Evolutionary conservation across 2,888 invertebrate species (phyloP).

Genomic region (Eristalinus aeneus): DNA sequence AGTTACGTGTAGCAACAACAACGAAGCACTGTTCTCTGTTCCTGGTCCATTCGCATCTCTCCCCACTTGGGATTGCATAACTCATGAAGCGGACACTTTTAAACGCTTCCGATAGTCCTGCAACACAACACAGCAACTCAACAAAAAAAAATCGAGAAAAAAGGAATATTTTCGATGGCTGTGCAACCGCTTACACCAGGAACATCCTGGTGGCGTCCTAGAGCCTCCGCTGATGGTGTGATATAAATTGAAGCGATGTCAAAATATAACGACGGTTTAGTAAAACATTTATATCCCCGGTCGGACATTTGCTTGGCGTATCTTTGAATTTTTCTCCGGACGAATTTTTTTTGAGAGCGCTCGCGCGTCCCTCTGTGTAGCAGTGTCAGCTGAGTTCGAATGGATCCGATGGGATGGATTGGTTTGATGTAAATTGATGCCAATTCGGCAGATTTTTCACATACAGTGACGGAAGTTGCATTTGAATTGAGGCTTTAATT

Average conservation of each 20-base stretch:
- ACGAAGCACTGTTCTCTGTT: background rate
- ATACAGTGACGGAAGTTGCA: background rate
- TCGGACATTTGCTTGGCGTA: constrained; percentile 36
- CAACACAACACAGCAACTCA: background rate
- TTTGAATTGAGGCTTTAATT: background rate
- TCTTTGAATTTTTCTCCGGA: background rate
- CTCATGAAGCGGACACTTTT: constrained; percentile 63
- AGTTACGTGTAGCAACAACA: constrained; percentile 23
- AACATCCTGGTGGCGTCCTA: constrained; percentile 21
- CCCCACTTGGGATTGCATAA: constrained; percentile 64
- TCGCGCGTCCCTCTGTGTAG: background rate
- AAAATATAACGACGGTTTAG: constrained; percentile 71
- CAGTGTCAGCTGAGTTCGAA: background rate
- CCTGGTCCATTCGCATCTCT: background rate
- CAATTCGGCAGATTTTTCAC: constrained; percentile 12
- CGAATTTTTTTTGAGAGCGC: background rate
- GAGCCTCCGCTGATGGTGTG: constrained; percentile 42
- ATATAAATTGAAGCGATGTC: constrained; percentile 70
- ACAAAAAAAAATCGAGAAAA: background rate
- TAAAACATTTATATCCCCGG: constrained; percentile 66
- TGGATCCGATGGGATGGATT: constrained; percentile 9
- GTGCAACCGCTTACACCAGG: constrained; percentile 51
- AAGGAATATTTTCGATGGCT: background rate
- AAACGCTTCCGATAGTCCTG: constrained; percentile 55
- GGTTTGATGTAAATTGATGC: constrained; percentile 32